A percentile compares a stretch with the other conserved stretches of the same genome.
phyloP scores from a whole-genome alignment of 2,113 vertebrate genomes.

The Albula goreensis region DNA sequence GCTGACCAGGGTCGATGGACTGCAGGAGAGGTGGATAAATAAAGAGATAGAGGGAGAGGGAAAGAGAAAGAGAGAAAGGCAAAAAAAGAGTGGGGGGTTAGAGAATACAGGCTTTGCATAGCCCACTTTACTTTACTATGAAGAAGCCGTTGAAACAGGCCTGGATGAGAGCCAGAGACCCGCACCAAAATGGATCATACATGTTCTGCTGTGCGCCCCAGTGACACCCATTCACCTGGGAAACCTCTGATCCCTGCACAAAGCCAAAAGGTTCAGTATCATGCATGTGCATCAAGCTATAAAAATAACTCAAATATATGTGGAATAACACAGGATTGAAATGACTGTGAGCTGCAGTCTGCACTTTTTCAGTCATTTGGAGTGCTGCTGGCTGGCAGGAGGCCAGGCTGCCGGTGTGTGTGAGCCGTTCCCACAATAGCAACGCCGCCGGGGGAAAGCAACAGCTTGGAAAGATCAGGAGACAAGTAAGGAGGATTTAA shows the following conservation, averaged over 20 bases:
- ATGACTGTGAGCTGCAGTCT: neutral
- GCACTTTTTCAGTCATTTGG: neutral
- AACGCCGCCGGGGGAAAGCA: neutral
- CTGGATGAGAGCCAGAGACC: neutral
- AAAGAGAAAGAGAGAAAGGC: neutral
- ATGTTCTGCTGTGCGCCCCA: neutral
- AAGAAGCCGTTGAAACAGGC: neutral
- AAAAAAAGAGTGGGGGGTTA: neutral
- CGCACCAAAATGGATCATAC: neutral
- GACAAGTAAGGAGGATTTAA: neutral
- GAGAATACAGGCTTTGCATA: neutral
- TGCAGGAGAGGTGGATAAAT: conserved; percentile 47
- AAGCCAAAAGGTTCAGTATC: neutral
- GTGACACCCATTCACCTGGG: neutral
- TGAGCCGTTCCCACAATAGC: conserved; percentile 1
- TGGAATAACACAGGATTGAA: neutral
- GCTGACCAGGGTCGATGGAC: conserved; percentile 93
- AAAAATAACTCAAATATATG: neutral
- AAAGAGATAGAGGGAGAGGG: conserved; percentile 23
- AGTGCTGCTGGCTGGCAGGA: neutral
- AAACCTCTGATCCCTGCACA: neutral
- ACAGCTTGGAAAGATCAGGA: neutral
- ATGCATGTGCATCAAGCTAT: neutral
- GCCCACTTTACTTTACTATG: neutral
- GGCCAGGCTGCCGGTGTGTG: neutral